These are phyloP conservation scores for Oreochromis spilurus DNA, from an alignment of 2,113 vertebrate species.

Conservation along the genomic window DNA sequence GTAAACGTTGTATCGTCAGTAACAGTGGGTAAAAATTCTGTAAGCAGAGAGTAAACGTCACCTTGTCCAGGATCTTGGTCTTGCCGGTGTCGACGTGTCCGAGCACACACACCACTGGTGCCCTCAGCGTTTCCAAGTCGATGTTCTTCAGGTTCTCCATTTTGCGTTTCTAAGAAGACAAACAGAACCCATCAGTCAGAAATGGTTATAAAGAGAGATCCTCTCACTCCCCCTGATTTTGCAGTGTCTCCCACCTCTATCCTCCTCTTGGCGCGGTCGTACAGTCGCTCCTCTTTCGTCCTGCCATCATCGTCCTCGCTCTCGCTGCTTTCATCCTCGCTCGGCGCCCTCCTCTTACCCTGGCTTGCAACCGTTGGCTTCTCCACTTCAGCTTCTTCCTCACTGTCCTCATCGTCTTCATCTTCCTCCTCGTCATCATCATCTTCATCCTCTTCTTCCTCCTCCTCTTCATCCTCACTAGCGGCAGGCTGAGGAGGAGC, in stretches of 20 bases:
- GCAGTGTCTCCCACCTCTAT: constrained; percentile 81
- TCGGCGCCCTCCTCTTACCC: constrained; percentile 69
- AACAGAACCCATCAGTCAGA: background rate
- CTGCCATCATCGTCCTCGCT: constrained; percentile 88
- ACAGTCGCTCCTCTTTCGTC: constrained; percentile 88
- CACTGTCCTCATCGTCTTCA: constrained; percentile 70
- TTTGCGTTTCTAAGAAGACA: constrained; percentile 81
- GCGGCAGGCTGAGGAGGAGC: constrained; percentile 63
- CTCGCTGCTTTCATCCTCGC: constrained; percentile 83
- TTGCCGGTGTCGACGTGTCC: constrained; percentile 98
- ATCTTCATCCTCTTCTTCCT: constrained; percentile 79
- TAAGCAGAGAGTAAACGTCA: constrained; percentile 28
- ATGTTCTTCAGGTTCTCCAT: constrained; percentile 86
- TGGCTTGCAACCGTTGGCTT: constrained; percentile 63
- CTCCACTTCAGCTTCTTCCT: constrained; percentile 47
- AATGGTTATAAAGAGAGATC: no score
- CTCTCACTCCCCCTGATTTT: background rate
- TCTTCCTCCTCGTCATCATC: constrained; percentile 61
- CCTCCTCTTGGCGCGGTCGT: constrained; percentile 90
- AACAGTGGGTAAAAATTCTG: background rate
- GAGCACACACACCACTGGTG: constrained; percentile 94
- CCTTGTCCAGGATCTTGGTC: constrained; percentile 99
- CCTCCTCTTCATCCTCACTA: constrained; percentile 81
- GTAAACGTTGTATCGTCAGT: background rate
- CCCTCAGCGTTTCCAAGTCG: constrained; percentile 80